Evolutionary conservation across 2,113 vertebrate species (phyloP).

Genomic region (Petroica traversi): DNA sequence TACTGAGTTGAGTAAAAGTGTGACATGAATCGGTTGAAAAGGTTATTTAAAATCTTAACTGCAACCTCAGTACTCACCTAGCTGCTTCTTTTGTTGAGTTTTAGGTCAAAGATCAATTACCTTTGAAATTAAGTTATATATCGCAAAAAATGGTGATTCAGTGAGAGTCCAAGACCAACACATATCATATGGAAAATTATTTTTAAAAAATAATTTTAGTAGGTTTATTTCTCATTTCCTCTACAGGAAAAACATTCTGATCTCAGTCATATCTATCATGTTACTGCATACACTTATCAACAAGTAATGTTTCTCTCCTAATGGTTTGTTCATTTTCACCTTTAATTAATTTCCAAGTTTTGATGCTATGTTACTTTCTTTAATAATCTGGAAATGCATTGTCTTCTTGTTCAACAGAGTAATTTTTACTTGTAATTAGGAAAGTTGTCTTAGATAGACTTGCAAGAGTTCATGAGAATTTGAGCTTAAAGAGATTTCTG

Average conservation of each 20-base stretch:
- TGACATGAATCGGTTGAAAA: neutral
- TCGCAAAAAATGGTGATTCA: constrained; percentile 11
- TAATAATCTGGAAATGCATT: neutral
- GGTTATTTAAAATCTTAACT: neutral
- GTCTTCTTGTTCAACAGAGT: neutral
- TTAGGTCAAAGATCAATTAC: constrained; percentile 70
- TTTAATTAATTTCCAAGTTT: neutral
- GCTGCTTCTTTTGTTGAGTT: constrained; percentile 48
- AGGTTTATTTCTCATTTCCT: neutral
- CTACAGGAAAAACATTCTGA: neutral
- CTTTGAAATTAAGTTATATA: constrained; percentile 64
- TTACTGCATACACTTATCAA: neutral
- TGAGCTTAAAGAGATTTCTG: neutral
- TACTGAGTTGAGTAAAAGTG: neutral
- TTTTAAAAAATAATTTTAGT: neutral
- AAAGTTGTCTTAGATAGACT: neutral
- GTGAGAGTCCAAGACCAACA: neutral
- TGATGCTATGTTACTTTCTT: neutral
- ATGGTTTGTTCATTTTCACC: neutral
- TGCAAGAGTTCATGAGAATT: neutral
- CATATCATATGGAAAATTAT: constrained; percentile 6
- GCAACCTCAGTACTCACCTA: constrained; percentile 35
- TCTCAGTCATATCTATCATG: neutral
- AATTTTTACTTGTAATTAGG: neutral
- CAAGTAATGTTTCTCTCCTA: constrained; percentile 28